Base-by-base conservation (phyloP, 2,797 vertebrate genomes). In the Ciconia nigra region DNA sequence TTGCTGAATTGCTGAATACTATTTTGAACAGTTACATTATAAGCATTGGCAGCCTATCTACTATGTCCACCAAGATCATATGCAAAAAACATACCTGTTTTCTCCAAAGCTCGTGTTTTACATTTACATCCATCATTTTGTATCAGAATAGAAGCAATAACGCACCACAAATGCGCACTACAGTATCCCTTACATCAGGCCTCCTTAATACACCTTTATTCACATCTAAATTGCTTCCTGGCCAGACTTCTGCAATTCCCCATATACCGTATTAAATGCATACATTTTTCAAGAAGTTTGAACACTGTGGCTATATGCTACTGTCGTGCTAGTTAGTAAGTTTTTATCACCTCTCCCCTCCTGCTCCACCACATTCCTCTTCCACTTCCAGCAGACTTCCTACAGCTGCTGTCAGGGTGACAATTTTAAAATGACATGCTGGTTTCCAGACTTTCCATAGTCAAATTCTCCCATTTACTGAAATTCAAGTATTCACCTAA, bases 311-410 rank as follows among this genome's bases (percentile, higher is more conserved):
- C 52, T 84, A 25, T 58, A 47, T 70, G 90, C 59, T 78, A 21
- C 33, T 55, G 24, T 33, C 0, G 0, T n/a, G 35, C 35, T 76
- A 73, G 31, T 49, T 58, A 41, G 8, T 14, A 78, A 35, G 26
- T 8, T 57, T 80, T 59, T 77, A 65, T 22, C 18, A 80, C 8
- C 33, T 76, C 29, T 67, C 58, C 82, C 47, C 19, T 83, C 10
- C 39, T 25, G 9, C 28, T 70, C 29, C 25, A 72, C 6, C 14
- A 66, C 21, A 15, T 25, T 91, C 37, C 62, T 70, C 57, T 42
- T 26, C 59, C 41, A 58, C 35, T 14, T 72, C 63, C 77, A 78
- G 46, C 71, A 82, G 35, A 41, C 41, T 85, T 85, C 35, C 87
- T n/a, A 70, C 31, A 78, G 59, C 31, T 47, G 57, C 62, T 37